These are phyloP conservation scores for Hydractinia echinata DNA, from an alignment of 30 jellyfish, hydroid and myxozoan genomes.

Conservation along the genomic window DNA sequence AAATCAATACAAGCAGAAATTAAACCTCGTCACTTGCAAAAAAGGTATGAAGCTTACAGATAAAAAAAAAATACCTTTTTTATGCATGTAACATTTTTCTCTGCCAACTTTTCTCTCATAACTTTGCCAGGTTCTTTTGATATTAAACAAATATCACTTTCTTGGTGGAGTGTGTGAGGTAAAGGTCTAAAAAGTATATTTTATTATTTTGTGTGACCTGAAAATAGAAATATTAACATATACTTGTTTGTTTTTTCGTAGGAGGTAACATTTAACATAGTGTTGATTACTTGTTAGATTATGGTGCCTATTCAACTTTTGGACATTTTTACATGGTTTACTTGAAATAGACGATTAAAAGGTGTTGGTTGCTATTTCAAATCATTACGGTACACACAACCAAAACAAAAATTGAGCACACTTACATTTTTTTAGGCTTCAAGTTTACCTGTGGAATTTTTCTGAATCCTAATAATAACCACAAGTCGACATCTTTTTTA, in stretches of 20 bases:
- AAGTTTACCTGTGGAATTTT: conserved; percentile 60
- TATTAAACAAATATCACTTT: conserved; percentile 66
- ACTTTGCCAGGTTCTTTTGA: conserved; percentile 82
- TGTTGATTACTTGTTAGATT: too few relatives aligned
- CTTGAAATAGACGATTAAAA: neutral
- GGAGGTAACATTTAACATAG: too few relatives aligned
- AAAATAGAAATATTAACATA: too few relatives aligned
- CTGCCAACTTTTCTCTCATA: conserved; percentile 45
- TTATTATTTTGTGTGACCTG: too few relatives aligned
- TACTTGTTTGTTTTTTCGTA: too few relatives aligned
- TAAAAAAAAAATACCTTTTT: conserved; percentile 40
- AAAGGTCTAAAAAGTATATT: conserved; percentile 38
- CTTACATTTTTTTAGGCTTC: conserved; percentile 78
- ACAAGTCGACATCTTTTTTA: conserved; percentile 48
- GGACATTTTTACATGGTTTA: too few relatives aligned
- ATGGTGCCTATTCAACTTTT: too few relatives aligned
- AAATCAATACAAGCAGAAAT: neutral
- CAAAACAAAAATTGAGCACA: neutral
- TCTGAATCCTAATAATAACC: conserved; percentile 60
- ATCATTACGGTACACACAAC: neutral
- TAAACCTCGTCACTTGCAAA: neutral
- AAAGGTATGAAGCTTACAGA: neutral
- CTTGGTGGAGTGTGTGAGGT: conserved; percentile 54
- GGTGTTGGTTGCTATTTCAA: neutral
- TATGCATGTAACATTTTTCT: conserved; percentile 56